Evolutionary conservation across 2,113 vertebrate genomes (phyloP), one percentile per base, ranked within the genome.

Genomic region (Emydura subglobosa): DNA sequence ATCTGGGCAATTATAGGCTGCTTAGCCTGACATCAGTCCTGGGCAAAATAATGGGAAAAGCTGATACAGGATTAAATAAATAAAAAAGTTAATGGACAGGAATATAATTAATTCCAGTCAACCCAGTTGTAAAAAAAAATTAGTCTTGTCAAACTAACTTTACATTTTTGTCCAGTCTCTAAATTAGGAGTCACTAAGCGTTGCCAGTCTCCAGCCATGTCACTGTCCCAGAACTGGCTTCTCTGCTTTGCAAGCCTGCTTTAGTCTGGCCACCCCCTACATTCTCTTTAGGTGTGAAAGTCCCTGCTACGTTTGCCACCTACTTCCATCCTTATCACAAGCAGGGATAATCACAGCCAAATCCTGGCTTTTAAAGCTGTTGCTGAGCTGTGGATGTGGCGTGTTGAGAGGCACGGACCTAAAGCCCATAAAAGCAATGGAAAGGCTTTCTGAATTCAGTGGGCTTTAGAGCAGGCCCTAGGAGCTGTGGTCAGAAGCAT

Each of bases 61-160:
- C 44, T 6, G 31, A 49, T 82, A 31, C 27, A 61, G 76, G 31
- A 31, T 59, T 39, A 11, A 22, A 12, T 24, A 0, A 0, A 14
- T 42, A 53, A 47, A 78, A 13, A 5, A 31, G 12, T 31, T 31
- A 14, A 61, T 57, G 34, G 47, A 49, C 9, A 47, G 29, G 2
- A 68, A 76, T 16, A 31, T 12, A 19, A 83, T 68, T 13, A 68
- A 17, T 59, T 29, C 29, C n/a, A 82, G 7, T 42, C n/a, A 85
- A 65, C 24, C 6, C 1, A 19, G 2, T 5, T 34, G 16, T 47
- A n/a, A 27, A 4, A 3, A 3, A 22, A 83, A 83, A 53, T 55
- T 8, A n/a, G 39, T 55, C 61, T 4, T 16, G 5, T 78, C 76
- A 79, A 51, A 12, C 51, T 53, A 85, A 79, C n/a, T 16, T 65